These are phyloP conservation scores for Astur gentilis DNA, from an alignment of 2,113 vertebrate species.

Conservation along the genomic window DNA sequence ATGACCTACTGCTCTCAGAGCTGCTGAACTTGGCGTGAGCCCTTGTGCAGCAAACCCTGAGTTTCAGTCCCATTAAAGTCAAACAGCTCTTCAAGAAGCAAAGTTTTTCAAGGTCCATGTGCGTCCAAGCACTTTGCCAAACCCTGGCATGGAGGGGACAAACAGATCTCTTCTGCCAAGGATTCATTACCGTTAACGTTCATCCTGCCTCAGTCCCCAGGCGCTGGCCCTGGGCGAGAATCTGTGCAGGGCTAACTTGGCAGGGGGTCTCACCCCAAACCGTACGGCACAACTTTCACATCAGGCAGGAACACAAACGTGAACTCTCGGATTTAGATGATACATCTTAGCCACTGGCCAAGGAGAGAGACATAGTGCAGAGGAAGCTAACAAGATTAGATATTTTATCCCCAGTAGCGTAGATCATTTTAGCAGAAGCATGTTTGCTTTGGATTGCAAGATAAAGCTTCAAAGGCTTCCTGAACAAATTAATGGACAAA, in stretches of 20 bases:
- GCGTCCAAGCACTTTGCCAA: neutral
- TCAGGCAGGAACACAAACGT: neutral
- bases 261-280: neutral
- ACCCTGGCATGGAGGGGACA: neutral
- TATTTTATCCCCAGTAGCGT: slow-evolving; percentile 28
- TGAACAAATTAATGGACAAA: slow-evolving; percentile 55
- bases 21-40: fast-evolving
- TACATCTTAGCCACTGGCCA: neutral
- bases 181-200: fast-evolving
- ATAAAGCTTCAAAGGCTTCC: slow-evolving; percentile 58
- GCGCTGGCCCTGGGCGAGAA: neutral
- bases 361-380: neutral
- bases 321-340: neutral
- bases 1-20: neutral
- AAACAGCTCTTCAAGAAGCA: neutral
- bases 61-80: neutral
- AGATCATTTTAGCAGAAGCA: slow-evolving; percentile 38
- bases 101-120: neutral
- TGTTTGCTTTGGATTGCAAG: slow-evolving; percentile 51
- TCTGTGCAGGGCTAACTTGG: fast-evolving
- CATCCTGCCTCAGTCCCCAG: neutral
- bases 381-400: slow-evolving; percentile 45
- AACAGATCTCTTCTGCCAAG: neutral
- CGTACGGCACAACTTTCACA: fast-evolving
- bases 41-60: neutral